These are phyloP conservation scores for Melanocharis versteri DNA, from an alignment of 2,113 vertebrate genomes.

Conservation along the genomic window DNA sequence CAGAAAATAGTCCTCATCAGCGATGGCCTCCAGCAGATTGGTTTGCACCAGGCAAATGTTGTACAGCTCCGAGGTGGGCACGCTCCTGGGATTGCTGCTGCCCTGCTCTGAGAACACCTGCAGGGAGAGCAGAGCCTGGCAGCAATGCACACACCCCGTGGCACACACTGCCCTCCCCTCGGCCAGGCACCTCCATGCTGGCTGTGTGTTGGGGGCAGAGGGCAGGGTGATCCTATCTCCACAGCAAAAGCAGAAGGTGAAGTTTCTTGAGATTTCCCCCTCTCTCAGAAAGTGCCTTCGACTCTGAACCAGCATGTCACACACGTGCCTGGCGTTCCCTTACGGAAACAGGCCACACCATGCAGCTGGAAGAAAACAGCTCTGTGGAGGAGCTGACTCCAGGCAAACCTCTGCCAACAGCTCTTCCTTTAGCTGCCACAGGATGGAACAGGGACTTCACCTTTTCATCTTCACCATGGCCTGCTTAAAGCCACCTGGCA, in stretches of 20 bases:
- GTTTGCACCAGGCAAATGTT: constrained; percentile 83
- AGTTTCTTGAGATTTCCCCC: neutral
- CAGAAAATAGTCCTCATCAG: constrained; percentile 81
- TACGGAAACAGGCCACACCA: neutral
- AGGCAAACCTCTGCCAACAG: neutral
- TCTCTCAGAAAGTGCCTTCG: neutral
- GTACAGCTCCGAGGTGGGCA: constrained; percentile 79
- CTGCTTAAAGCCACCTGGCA: neutral
- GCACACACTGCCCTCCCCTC: neutral
- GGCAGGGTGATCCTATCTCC: neutral
- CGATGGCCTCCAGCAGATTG: constrained; percentile 84
- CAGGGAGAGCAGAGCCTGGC: neutral
- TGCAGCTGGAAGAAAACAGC: accelerated
- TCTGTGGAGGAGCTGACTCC: neutral
- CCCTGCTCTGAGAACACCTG: constrained; percentile 78
- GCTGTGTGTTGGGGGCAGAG: accelerated
- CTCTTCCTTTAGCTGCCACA: neutral
- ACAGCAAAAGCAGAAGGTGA: neutral
- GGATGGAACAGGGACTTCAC: neutral
- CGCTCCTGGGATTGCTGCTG: constrained; percentile 45
- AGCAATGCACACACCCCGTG: accelerated
- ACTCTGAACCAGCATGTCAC: neutral
- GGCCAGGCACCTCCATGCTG: accelerated
- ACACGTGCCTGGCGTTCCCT: neutral
- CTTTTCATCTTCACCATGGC: neutral